A percentile compares a stretch with the other conserved stretches of the same genome.
Evolutionary conservation across 2,888 invertebrate genomes (phyloP).

Genomic region (Cheilosia soror): DNA sequence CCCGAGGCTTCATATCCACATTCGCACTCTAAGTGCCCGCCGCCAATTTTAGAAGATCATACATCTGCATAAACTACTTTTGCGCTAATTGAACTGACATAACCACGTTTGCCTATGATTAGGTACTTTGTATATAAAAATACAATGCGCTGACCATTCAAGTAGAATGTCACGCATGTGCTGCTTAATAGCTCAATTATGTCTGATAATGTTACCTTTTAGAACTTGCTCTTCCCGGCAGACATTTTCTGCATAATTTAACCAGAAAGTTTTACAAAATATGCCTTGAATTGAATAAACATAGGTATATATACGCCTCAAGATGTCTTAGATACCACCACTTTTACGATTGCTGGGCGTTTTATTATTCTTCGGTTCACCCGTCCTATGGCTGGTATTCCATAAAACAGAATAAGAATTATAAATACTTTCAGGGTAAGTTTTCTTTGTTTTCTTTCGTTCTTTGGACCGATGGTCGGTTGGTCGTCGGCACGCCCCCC

Average conservation of each 20-base stretch:
- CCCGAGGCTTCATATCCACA: too few species aligned
- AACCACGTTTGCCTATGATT: too few species aligned
- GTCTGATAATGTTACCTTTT: neutral
- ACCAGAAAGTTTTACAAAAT: neutral
- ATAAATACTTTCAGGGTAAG: slow-evolving; percentile 73
- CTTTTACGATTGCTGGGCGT: slow-evolving; percentile 50
- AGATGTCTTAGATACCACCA: slow-evolving; percentile 17
- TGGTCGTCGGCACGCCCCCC: slow-evolving; percentile 61
- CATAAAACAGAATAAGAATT: slow-evolving; percentile 41
- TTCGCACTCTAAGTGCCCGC: too few species aligned
- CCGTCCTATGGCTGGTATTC: slow-evolving; percentile 49
- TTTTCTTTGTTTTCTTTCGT: slow-evolving; percentile 64
- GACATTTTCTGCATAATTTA: slow-evolving; percentile 2
- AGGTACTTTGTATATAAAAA: too few species aligned
- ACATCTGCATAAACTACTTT: too few species aligned
- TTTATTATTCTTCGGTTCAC: slow-evolving; percentile 36
- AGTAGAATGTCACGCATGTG: slow-evolving; percentile 2
- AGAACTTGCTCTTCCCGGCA: neutral
- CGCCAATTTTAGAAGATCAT: too few species aligned
- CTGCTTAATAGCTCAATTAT: slow-evolving; percentile 7
- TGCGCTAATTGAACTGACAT: too few species aligned
- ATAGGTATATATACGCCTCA: slow-evolving; percentile 20
- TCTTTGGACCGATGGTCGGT: slow-evolving; percentile 47
- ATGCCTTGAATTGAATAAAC: slow-evolving; percentile 9
- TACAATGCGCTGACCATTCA: neutral